Conservation (phyloP, 2,888 invertebrate genomes). For the Celastrina argiolus region DNA sequence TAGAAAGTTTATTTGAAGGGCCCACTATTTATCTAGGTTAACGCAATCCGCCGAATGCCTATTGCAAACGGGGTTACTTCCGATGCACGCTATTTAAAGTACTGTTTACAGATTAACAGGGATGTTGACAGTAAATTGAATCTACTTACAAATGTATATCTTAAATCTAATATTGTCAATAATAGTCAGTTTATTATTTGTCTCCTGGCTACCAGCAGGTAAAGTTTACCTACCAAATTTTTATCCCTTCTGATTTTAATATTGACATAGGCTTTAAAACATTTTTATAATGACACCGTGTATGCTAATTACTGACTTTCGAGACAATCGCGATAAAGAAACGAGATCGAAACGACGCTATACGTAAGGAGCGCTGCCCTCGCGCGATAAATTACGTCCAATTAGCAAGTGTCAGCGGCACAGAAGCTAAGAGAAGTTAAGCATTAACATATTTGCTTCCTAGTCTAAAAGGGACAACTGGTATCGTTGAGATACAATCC, state of each 20-base stretch:
- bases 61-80: conserved; percentile 32
- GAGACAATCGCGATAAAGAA: conserved; percentile 1
- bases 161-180: too few relatives aligned
- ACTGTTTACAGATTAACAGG: too few relatives aligned
- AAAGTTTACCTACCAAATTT: too few relatives aligned
- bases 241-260: too few relatives aligned
- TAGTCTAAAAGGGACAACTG: conserved; percentile 28
- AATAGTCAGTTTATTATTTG: too few relatives aligned
- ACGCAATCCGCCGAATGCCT: conserved; percentile 38
- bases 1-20: conserved; percentile 73
- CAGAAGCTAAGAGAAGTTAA: conserved; percentile 55
- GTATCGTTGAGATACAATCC: conserved; percentile 30
- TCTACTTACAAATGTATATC: too few relatives aligned
- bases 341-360: conserved; percentile 23
- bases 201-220: too few relatives aligned
- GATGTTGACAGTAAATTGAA: too few relatives aligned
- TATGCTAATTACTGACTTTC: not conserved
- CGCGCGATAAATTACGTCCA: conserved; percentile 67
- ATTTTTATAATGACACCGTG: too few relatives aligned
- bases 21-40: conserved; percentile 63
- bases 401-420: conserved; percentile 60
- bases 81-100: not conserved
- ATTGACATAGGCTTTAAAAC: too few relatives aligned
- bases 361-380: conserved; percentile 19
- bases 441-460: conserved; percentile 44